These are phyloP conservation scores for Onychorhynchus coronatus DNA, from an alignment of 2,113 vertebrate species.

Conservation along the genomic window DNA sequence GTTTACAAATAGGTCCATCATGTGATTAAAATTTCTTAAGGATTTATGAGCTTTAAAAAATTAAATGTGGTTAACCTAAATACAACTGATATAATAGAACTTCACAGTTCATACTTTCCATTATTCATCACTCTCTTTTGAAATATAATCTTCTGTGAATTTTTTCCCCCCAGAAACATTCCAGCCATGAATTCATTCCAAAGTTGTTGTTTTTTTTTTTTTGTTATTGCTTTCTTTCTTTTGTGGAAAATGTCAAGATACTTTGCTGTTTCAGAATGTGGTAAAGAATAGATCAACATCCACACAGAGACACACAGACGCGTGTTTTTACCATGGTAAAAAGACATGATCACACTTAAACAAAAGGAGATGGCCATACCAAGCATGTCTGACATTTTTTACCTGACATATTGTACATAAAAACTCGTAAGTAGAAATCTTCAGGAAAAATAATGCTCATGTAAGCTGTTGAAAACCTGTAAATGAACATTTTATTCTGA, in stretches of 20 bases:
- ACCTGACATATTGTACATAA: neutral
- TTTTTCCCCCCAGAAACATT: conserved; percentile 2
- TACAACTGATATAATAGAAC: conserved; percentile 10
- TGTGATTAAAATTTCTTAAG: conserved; percentile 44
- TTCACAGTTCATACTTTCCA: conserved; percentile 50
- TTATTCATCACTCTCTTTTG: conserved; percentile 27
- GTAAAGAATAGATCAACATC: neutral
- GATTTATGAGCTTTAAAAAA: conserved; percentile 14
- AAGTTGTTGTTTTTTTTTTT: neutral
- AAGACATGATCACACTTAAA: neutral
- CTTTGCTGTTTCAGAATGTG: conserved; percentile 4
- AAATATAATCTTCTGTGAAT: neutral
- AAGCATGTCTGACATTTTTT: neutral
- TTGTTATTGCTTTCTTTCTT: neutral
- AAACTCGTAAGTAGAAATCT: neutral
- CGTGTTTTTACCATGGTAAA: neutral
- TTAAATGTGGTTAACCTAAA: conserved; percentile 33
- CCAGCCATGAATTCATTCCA: neutral
- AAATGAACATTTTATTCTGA: neutral
- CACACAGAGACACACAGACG: neutral
- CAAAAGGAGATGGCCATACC: neutral
- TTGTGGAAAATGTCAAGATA: neutral
- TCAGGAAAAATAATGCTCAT: neutral
- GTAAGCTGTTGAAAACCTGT: neutral
- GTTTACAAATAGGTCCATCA: conserved; percentile 22